Evolutionary conservation across 2,797 vertebrate genomes (phyloP).

Genomic region (Aeoliscus strigatus): DNA sequence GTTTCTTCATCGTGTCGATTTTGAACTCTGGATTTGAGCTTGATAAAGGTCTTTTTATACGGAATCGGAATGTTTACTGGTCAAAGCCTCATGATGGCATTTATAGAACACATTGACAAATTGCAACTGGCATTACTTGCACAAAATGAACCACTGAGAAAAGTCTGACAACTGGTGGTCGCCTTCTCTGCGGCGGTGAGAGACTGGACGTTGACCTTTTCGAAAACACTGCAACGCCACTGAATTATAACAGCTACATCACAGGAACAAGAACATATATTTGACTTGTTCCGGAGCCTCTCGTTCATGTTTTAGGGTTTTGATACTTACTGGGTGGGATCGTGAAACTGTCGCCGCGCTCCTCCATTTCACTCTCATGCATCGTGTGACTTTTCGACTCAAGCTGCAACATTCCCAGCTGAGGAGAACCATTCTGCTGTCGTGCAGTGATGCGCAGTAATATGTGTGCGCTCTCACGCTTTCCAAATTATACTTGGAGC

Average conservation of each 20-base stretch:
- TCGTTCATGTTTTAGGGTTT: too few relatives aligned
- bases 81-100: slow-evolving; percentile 14
- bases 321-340: too few relatives aligned
- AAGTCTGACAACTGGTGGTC: slow-evolving; percentile 1
- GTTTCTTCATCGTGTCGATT: background rate
- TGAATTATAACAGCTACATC: slow-evolving; percentile 11
- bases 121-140: slow-evolving; percentile 11
- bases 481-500: background rate
- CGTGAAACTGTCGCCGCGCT: background rate
- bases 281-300: too few relatives aligned
- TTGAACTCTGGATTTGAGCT: slow-evolving; percentile 19
- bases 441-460: too few relatives aligned
- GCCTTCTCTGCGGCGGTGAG: background rate
- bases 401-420: slow-evolving; percentile 9
- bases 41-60: slow-evolving; percentile 12
- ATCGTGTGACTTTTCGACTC: slow-evolving; percentile 2
- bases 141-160: slow-evolving; percentile 16
- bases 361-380: background rate
- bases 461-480: background rate
- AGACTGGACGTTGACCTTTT: slow-evolving; percentile 7
- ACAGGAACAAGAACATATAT: slow-evolving; percentile 1
- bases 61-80: slow-evolving; percentile 16
- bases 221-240: background rate
- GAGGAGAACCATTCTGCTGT: background rate
- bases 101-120: background rate